Conservation (phyloP, 2,113 vertebrate genomes). For the Piprites chloris region DNA sequence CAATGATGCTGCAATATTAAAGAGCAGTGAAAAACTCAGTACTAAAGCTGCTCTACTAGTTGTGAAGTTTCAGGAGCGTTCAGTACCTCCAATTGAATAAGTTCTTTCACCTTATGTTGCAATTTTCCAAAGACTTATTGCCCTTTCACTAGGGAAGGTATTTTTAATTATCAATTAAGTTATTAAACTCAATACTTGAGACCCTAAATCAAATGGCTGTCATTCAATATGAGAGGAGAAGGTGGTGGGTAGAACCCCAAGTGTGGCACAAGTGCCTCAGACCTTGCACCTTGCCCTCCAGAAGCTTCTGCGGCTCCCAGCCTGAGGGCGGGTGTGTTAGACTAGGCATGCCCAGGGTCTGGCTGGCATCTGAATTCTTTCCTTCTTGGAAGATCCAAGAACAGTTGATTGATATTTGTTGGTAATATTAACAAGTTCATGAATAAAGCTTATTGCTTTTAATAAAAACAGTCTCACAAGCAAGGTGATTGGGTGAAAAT, state of each 20-base stretch:
- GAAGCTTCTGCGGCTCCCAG: background rate
- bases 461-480: background rate
- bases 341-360: background rate
- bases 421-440: background rate
- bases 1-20: background rate
- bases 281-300: accelerated
- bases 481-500: background rate
- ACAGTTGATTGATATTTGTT: background rate
- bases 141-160: background rate
- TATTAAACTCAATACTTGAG: background rate
- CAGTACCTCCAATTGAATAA: background rate
- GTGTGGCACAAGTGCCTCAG: accelerated
- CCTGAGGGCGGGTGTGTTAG: background rate
- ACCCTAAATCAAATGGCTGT: background rate
- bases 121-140: background rate
- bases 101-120: background rate
- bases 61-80: background rate
- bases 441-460: background rate
- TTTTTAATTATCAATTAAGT: background rate
- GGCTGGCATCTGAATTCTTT: accelerated
- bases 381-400: background rate
- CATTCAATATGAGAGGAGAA: background rate
- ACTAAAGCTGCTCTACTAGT: background rate
- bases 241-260: background rate
- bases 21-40: background rate